Evolutionary conservation across 2,888 invertebrate species (phyloP), one percentile per base, ranked within the genome.

Genomic region (Argyresthia goedartella): DNA sequence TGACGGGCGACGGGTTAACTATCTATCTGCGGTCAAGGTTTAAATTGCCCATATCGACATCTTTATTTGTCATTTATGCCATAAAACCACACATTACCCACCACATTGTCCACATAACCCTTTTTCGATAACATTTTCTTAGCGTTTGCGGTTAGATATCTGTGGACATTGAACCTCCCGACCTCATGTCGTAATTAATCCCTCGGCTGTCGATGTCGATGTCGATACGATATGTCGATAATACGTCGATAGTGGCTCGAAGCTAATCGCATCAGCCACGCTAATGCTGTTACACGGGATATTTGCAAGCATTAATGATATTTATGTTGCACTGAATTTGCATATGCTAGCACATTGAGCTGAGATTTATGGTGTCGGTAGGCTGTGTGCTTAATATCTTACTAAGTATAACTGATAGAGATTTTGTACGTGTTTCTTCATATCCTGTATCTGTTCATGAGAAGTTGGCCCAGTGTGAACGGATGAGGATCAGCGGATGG

Each of bases 221-320:
- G 52, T 59, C 25, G 25, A 25, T 25, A 25, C 25, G 25, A 25
- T 25, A 50, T 13, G 53, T 55, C 55, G 57, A 54, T 57, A 58
- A 42, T 48, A 35, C 53, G 45, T 52, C 52, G 49, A 51, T 46
- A 35, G 46, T 50, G 36, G 53, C 9, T 45, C 45, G 25, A 6
- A 25, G 33, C 16, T 58, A 61, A 61, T 60, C 60, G 60, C 44
- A 57, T 61, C 58, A 54, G 45, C 49, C 42, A 54, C 47, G 50
- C 9, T 44, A 54, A 53, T 51, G 54, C 11, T 44, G 42, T 14
- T 47, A 36, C 34, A 49, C 25, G 25, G 25, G 35, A 39, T 52
- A 52, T 51, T 51, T 51, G 46, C 51, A 51, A 39, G 36, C 39
- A 39, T 51, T 51, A 42, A 15, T 36, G 48, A 34, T 35, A 35